Conservation (phyloP, 2,888 invertebrate species). For the Melinaea marsaeus region DNA sequence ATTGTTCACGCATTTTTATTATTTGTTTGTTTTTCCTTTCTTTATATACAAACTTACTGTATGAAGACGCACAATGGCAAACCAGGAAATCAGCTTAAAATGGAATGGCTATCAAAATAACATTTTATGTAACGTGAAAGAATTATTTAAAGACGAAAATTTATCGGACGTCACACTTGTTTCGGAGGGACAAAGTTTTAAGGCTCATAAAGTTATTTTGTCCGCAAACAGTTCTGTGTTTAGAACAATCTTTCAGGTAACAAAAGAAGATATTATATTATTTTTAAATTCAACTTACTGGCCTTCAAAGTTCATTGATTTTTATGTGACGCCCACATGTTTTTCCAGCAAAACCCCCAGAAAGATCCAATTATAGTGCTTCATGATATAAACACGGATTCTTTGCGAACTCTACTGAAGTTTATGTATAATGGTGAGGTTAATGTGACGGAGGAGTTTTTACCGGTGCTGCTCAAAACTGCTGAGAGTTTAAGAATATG, state of each 20-base stretch:
- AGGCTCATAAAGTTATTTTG: constrained; percentile 82
- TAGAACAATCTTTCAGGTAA: constrained; percentile 80
- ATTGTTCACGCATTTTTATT: constrained; percentile 25
- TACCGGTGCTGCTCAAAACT: constrained; percentile 81
- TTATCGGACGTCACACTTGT: constrained; percentile 83
- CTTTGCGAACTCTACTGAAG: constrained; percentile 80
- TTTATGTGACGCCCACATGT: constrained; percentile 56
- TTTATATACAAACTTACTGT: constrained; percentile 35
- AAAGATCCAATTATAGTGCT: constrained; percentile 86
- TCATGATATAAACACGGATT: constrained; percentile 82
- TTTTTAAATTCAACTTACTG: not conserved
- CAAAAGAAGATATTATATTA: constrained; percentile 9
- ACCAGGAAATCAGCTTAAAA: constrained; percentile 82
- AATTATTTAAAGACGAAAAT: constrained; percentile 80
- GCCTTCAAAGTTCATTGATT: constrained; percentile 15
- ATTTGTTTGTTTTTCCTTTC: constrained; percentile 37
- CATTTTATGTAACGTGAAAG: constrained; percentile 80
- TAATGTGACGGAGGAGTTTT: constrained; percentile 83
- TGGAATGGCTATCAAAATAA: constrained; percentile 84
- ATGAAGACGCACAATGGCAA: constrained; percentile 56
- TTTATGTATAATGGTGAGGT: constrained; percentile 88
- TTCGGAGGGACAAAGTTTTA: constrained; percentile 81
- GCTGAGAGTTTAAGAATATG: constrained; percentile 83
- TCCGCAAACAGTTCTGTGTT: constrained; percentile 83
- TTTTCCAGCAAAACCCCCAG: constrained; percentile 83